Conservation (phyloP, 2,113 vertebrate species). For the Sardina pilchardus region DNA sequence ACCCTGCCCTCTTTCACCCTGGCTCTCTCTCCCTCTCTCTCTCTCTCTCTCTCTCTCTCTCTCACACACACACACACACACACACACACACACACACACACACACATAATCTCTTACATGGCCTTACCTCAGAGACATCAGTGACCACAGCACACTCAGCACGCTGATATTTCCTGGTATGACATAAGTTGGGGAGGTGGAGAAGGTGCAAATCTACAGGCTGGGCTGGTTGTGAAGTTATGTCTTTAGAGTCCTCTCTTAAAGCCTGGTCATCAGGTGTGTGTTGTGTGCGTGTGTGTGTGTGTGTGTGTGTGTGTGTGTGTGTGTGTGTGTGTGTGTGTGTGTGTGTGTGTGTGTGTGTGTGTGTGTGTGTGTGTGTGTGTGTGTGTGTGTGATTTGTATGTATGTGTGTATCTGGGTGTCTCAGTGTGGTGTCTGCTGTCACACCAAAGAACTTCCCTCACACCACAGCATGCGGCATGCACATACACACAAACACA, state of each 20-base stretch:
- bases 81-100: conserved; percentile 13
- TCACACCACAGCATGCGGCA: neutral
- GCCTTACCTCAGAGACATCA: neutral
- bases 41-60: conserved; percentile 27
- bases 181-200: neutral
- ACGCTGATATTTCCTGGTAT: neutral
- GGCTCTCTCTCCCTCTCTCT: conserved; percentile 27
- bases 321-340: neutral
- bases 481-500: conserved; percentile 1
- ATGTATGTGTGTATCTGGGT: neutral
- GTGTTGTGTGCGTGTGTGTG: neutral
- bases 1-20: neutral
- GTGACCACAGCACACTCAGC: conserved; percentile 15
- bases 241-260: neutral
- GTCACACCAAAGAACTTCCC: conserved; percentile 18
- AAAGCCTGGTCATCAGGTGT: neutral
- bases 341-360: neutral
- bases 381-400: neutral
- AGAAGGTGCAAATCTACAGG: neutral
- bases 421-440: conserved; percentile 12
- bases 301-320: conserved; percentile 18
- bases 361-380: conserved; percentile 13
- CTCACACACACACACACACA: conserved; percentile 18
- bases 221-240: neutral
- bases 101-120: neutral